Base-by-base conservation (phyloP, 2,888 invertebrate species). In the Melanostoma scalare region DNA sequence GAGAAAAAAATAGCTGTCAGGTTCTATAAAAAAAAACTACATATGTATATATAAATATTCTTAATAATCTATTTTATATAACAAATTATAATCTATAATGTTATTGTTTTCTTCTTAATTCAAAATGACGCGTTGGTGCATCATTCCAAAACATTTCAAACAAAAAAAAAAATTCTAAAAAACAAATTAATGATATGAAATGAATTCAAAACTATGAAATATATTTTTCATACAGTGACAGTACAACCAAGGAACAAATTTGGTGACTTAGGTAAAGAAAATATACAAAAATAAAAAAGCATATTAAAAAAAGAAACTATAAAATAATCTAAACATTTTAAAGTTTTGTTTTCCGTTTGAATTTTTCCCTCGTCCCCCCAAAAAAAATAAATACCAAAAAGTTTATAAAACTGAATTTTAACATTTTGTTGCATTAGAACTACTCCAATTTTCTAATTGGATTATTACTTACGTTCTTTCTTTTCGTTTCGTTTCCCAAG, bases 171-270 rank as follows among this genome's bases (percentile, higher is more conserved):
- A 85, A 76, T 65, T 58, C 42, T 31, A 67, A 65, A 72, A 80
- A 72, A 55, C 65, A 48, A 63, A 68, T 20, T 20, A 20, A 71
- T 48, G 8, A 68, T 71, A 61, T 58, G 52, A 87, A 87, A 85
- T 86, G 86, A 87, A 87, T 86, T 81, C 85, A 87, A 89, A 88
- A 40, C 71, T 44, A 71, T 78, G 55, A 79, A 78, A 78, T 69
- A 74, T 68, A 84, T 65, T 87, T 89, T 89, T 87, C 88, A 88
- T 88, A 90, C 90, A 94, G 94, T 94, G 94, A 93, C 94, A 92
- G 93, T 94, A 91, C 94, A 94, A 92, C 93, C 94, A 92, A 93
- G 94, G 94, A 94, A 90, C 89, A 91, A 94, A 93, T 93, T 94
- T 92, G 94, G 94, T 93, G 94, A 94, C 92, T 93, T 94, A 94